Percentiles rank a stretch among this genome's conserved stretches.
These are phyloP conservation scores for Glyphotaelius pellucidus DNA, from an alignment of 2,888 invertebrate genomes.

Conservation along the genomic window DNA sequence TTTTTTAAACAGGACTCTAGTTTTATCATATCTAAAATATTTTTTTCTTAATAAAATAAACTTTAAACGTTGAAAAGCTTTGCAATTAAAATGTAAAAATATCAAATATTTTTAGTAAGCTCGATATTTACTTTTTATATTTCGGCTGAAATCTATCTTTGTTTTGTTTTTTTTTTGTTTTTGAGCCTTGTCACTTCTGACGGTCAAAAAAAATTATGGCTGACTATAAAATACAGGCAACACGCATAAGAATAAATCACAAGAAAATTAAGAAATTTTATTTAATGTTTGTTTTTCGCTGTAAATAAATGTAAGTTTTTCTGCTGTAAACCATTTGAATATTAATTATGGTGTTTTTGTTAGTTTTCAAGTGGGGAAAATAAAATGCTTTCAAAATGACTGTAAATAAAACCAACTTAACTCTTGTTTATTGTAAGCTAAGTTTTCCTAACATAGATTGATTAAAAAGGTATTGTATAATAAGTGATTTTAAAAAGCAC, in stretches of 20 bases:
- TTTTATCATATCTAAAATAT: no score
- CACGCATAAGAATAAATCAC: not conserved
- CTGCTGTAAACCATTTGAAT: not conserved
- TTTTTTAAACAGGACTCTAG: not conserved
- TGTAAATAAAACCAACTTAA: not conserved
- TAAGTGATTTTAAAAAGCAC: not conserved
- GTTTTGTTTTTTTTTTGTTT: no score
- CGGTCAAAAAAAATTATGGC: not conserved
- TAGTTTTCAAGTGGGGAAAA: constrained; percentile 44
- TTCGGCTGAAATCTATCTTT: no score
- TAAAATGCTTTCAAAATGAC: constrained; percentile 44
- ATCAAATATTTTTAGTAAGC: no score
- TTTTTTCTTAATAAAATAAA: no score
- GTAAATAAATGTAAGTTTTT: not conserved
- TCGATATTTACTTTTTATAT: no score
- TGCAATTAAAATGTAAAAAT: no score
- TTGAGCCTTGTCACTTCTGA: no score
- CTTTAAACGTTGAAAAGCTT: no score
- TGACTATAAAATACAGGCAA: not conserved
- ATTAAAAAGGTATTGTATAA: not conserved
- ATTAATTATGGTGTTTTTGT: not conserved
- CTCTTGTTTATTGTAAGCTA: not conserved
- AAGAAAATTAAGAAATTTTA: not conserved
- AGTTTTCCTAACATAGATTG: not conserved
- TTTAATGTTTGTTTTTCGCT: not conserved